Base-by-base conservation (phyloP, 2,113 vertebrate genomes). In the Ceyx margarethae region DNA sequence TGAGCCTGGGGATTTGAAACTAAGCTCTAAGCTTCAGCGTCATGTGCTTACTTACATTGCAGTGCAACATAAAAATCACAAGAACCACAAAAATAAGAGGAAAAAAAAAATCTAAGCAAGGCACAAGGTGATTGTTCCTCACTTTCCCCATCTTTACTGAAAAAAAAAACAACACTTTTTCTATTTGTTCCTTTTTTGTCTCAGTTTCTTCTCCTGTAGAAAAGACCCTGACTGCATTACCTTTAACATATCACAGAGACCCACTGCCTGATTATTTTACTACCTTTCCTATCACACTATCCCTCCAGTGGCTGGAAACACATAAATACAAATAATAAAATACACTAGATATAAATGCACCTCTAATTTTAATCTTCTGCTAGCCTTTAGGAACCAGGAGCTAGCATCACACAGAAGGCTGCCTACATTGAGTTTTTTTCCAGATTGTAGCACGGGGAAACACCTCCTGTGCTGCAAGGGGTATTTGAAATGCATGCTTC, bases 1-100 rank as follows among this genome's bases (percentile, higher is more conserved):
- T 66, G 56, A 93, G 89, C 74, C 81, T 58, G 31, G 78, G 83
- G 75, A 92, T 89, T 94, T 65, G 72, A 93, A 87, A 89, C 87
- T 80, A 90, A 94, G 78, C 92, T 84, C 81, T 68, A 54, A 69
- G 62, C 83, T 91, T 89, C 77, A 69, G 74, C 71, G 64, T 69
- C 85, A 54, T 76, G 89, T 56, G 86, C 73, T 83, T 64, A 13
- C 81, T 91, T 74, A 74, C 26, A 42, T 37, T 0, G 5, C 56
- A 60, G 46, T 0, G 22, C 64, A 54, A 75, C 2, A 0, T 68
- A 79, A 78, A 85, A 95, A 67, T 74, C 53, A 13, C 56, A 85
- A 40, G 37, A 89, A 62, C 48, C 26, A 67, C 46, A 43, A 58
- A 93, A 76, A 80, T 8, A 10, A 66, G 62, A 16, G 22, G n/a